A percentile compares a stretch with the other conserved stretches of the same genome.
These are phyloP conservation scores for Hozukius guyotensis DNA, from an alignment of 2,797 vertebrate species.

Conservation along the genomic window DNA sequence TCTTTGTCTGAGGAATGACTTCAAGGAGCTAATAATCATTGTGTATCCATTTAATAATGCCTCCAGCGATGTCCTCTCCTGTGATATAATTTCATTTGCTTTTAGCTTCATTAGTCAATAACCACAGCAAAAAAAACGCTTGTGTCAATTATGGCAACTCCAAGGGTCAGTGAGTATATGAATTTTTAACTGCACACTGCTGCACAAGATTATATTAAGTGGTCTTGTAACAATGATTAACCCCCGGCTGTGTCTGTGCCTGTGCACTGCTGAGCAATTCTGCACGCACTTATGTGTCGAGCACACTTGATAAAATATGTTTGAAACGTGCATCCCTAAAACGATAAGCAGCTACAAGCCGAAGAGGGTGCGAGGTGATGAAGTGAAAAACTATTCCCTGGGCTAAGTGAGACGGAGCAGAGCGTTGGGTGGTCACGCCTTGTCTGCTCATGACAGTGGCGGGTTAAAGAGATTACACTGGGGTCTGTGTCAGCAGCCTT, in stretches of 20 bases:
- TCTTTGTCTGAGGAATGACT: constrained; percentile 77
- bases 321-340: constrained; percentile 51
- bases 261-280: constrained; percentile 6
- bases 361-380: constrained; percentile 44
- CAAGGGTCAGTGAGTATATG: constrained; percentile 69
- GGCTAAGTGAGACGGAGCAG: constrained; percentile 86
- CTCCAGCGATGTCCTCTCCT: constrained; percentile 53
- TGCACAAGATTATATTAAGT: constrained; percentile 65
- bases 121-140: constrained; percentile 39
- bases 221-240: constrained; percentile 70
- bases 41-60: constrained; percentile 68
- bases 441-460: constrained; percentile 84
- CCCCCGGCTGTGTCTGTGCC: constrained; percentile 5
- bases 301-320: constrained; percentile 50
- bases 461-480: constrained; percentile 96
- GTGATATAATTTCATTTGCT: constrained; percentile 67
- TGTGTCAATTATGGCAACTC: constrained; percentile 63
- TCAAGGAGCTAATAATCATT: constrained; percentile 64
- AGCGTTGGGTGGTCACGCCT: constrained; percentile 88
- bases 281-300: constrained; percentile 32
- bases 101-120: constrained; percentile 80
- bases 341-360: constrained; percentile 63
- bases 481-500: constrained; percentile 88
- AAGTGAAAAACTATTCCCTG: constrained; percentile 59
- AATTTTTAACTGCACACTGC: constrained; percentile 62